Evolutionary conservation across 1,140 invertebrate genomes (phyloP).

Genomic region (Pentalonia nigronervosa): DNA sequence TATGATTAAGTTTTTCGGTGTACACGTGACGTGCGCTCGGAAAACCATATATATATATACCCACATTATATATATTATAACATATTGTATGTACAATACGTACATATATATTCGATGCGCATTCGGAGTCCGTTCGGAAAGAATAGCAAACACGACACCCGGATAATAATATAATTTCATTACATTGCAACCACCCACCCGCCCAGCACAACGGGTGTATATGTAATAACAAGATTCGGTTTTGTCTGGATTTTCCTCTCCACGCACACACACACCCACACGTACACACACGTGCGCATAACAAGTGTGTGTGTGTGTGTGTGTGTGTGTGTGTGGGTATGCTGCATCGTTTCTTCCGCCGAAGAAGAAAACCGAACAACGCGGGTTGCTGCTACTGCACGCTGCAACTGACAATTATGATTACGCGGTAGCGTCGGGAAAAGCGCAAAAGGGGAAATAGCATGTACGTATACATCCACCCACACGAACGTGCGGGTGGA

Average conservation of each 20-base stretch:
- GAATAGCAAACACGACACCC: constrained; percentile 35
- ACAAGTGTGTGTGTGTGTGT: background rate
- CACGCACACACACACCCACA: background rate
- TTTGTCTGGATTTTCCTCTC: constrained; percentile 30
- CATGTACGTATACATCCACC: background rate
- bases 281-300: background rate
- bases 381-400: constrained; percentile 24
- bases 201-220: background rate
- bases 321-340: background rate
- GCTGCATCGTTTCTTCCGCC: background rate
- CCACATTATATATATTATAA: background rate
- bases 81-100: background rate
- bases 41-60: background rate
- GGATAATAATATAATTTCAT: constrained; percentile 44
- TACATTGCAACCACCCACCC: background rate
- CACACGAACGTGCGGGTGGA: background rate
- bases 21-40: background rate
- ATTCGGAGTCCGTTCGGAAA: background rate
- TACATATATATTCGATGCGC: background rate
- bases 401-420: constrained; percentile 56
- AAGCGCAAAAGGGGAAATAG: constrained; percentile 52
- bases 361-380: background rate
- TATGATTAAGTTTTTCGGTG: background rate
- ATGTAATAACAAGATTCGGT: constrained; percentile 50
- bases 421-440: constrained; percentile 47